A percentile compares a stretch with the other conserved stretches of the same genome.
Conservation (phyloP, 1,140 invertebrate genomes). For the Tenebrio molitor region DNA sequence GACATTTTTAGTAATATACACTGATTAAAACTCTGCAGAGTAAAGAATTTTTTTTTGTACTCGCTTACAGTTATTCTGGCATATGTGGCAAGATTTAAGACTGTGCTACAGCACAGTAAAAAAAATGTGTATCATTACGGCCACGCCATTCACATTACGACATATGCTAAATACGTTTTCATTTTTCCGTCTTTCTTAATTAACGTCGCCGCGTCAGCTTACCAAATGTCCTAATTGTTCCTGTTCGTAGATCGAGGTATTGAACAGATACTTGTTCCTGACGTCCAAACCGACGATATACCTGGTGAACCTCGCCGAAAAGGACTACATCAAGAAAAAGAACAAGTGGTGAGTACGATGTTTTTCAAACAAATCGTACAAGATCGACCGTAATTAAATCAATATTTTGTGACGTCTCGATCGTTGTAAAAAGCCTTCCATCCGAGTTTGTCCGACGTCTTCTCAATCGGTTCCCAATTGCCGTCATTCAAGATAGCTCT, state of each 20-base stretch:
- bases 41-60: too few relatives aligned
- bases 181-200: too few relatives aligned
- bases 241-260: conserved; percentile 90
- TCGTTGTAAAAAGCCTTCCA: background rate
- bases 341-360: conserved; percentile 89
- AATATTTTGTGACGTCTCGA: background rate
- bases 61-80: too few relatives aligned
- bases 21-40: too few relatives aligned
- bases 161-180: too few relatives aligned
- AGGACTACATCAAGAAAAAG: conserved; percentile 99
- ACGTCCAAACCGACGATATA: conserved; percentile 99
- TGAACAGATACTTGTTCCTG: conserved; percentile 97
- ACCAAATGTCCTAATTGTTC: too few relatives aligned
- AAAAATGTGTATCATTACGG: too few relatives aligned
- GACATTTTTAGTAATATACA: too few relatives aligned
- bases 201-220: too few relatives aligned
- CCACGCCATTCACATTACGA: too few relatives aligned
- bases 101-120: too few relatives aligned
- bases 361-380: background rate
- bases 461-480: conserved; percentile 29
- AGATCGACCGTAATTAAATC: background rate
- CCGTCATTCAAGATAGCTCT: conserved; percentile 27
- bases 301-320: conserved; percentile 97
- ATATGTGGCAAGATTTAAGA: too few relatives aligned
- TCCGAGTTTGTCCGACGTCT: background rate